Conservation (phyloP, 2,113 vertebrate species). For the Zeus faber region DNA sequence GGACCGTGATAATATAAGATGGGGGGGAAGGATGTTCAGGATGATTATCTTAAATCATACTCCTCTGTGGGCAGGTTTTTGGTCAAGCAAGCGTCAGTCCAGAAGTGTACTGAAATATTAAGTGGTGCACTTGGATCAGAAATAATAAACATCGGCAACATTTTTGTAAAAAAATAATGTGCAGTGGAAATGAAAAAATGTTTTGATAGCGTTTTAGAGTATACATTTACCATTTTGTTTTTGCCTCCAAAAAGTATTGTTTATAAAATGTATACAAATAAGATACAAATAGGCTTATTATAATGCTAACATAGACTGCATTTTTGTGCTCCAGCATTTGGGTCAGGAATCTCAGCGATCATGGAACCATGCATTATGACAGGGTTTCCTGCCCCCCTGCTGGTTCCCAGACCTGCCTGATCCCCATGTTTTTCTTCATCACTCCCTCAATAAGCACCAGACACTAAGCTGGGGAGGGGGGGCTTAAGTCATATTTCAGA, state of each 20-base stretch:
- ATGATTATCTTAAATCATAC: slow-evolving; percentile 50
- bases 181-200: too few relatives aligned
- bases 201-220: too few relatives aligned
- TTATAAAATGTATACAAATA: too few relatives aligned
- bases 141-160: slow-evolving; percentile 31
- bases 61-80: slow-evolving; percentile 48
- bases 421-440: slow-evolving; percentile 47
- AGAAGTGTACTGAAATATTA: slow-evolving; percentile 34
- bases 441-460: slow-evolving; percentile 30
- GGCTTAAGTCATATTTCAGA: slow-evolving; percentile 68
- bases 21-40: too few relatives aligned
- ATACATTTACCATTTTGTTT: too few relatives aligned
- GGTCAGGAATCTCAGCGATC: too few relatives aligned
- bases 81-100: slow-evolving; percentile 49
- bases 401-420: slow-evolving; percentile 56
- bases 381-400: slow-evolving; percentile 48
- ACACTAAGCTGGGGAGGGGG: slow-evolving; percentile 17
- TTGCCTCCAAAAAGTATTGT: too few relatives aligned
- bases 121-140: slow-evolving; percentile 39
- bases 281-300: neutral
- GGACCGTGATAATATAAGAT: slow-evolving; percentile 39
- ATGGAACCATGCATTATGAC: too few relatives aligned
- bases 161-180: too few relatives aligned
- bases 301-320: neutral
- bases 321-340: slow-evolving; percentile 11